Evolutionary conservation across 2,797 vertebrate species (phyloP).

Genomic region (Streptopelia turtur): DNA sequence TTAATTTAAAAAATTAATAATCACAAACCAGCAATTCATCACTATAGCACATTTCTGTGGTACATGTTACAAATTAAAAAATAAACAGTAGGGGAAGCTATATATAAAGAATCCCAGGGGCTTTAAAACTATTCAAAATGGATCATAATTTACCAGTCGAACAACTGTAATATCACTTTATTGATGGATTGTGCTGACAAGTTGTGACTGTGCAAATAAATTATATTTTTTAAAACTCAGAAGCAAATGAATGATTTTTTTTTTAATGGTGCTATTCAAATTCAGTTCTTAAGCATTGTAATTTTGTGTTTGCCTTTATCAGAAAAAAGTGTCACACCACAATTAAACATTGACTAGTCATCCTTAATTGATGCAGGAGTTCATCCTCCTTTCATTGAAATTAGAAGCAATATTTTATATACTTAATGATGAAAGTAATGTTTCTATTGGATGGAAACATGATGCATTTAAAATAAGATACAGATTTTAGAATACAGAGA

Average conservation of each 20-base stretch:
- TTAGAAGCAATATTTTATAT: not conserved
- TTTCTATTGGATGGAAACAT: not conserved
- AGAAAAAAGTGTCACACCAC: not conserved
- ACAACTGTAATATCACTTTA: conserved; percentile 9
- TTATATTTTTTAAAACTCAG: not conserved
- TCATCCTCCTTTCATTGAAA: not conserved
- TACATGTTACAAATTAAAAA: conserved; percentile 45
- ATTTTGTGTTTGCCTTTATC: conserved; percentile 11
- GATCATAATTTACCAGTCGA: conserved; percentile 60
- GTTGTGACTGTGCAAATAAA: not conserved
- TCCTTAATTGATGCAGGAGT: not conserved
- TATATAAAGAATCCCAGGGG: not conserved
- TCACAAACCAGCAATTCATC: conserved; percentile 40
- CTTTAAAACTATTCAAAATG: conserved; percentile 31
- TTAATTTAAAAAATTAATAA: conserved; percentile 68
- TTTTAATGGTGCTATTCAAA: not conserved
- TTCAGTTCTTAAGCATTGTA: conserved; percentile 1
- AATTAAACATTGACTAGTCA: not conserved
- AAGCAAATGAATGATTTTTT: conserved; percentile 1
- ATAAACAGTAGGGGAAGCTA: conserved; percentile 51
- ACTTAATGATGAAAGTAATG: not conserved
- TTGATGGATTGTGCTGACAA: conserved; percentile 39
- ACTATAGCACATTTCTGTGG: conserved; percentile 27
- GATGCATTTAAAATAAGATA: not conserved
- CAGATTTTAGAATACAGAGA: not conserved